Base-by-base conservation (phyloP, 2,113 vertebrate species). In the Dolichallabes microphthalmus region DNA sequence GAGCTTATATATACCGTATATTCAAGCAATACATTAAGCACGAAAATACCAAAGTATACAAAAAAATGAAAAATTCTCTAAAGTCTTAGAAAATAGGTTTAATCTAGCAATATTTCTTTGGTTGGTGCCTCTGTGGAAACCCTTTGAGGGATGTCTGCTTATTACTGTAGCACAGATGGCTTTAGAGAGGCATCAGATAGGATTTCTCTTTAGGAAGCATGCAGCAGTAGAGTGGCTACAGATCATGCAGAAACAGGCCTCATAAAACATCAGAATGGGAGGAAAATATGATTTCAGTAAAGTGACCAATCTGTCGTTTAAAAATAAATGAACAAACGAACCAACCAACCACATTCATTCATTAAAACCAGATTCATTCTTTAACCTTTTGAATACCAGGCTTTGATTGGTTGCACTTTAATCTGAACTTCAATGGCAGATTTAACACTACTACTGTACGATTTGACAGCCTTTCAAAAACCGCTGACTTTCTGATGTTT, bases 401-500 rank as follows among this genome's bases (percentile, higher is more conserved):
- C 57, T 81, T 63, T 81, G 71, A 63, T 74, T 74, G 25, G 61
- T 14, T 63, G 39, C 3, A 2, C 77, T 86, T 86, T 81, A 74
- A 81, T 81, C 78, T 75, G 39, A 74, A 71, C 78, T 81, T 50
- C 84, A 85, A 32, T 30, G 39, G 12, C 4, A 50, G 32, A n/a
- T 79, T 78, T 45, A 74, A 52, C 22, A 15, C 45, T n/a, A 0
- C 25, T 14, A 74, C 66, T 50, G 27, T n/a, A n/a, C n/a, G n/a
- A n/a, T 80, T 55, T 63, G 55, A 81, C 85, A 55, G 68, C 35
- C 39, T 53, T n/a, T n/a, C n/a, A n/a, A n/a, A n/a, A 69, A 53
- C 14, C 14, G 12, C 27, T 53, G 27, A 58, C 78, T 73, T 63
- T 80, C 78, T 81, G 85, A 86, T 81, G 85, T 74, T 81, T 81